Evolutionary conservation across 2,113 vertebrate species (phyloP), one percentile per base, ranked within the genome.

Genomic region (Amazona guildingii): DNA sequence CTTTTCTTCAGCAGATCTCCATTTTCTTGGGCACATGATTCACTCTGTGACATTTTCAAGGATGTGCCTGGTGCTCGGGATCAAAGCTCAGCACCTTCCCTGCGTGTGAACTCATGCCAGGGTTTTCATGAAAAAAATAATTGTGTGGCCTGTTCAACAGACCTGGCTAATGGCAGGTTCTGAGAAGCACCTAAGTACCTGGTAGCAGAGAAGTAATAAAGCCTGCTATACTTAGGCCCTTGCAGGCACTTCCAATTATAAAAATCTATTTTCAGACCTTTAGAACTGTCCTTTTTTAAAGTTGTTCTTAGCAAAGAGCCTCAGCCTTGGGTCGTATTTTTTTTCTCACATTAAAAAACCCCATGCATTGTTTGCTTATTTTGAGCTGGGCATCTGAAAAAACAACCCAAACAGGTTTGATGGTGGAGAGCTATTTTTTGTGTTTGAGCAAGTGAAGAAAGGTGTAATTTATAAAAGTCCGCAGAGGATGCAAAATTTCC

Each of bases 131-230:
- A 86, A 69, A 86, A 92, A 87, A 95, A 86, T 63, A 93, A 83
- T 80, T 83, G 81, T 62, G 80, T 84, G 46, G 67, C 92, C 77
- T 89, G 77, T 82, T 92, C 67, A 77, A 62, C 51, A 84, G 86
- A 94, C 78, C 92, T 97, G 95, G 77, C 59, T 96, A 96, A 97
- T 96, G 94, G 92, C 95, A 96, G 96, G 94, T 94, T 97, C 90
- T 92, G 66, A 96, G 81, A 92, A 92, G 72, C 92, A 94, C 83
- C 91, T 96, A 95, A 97, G 91, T 93, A 94, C 92, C 94, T 97
- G 91, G 79, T 97, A 91, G 88, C 4, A 5, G 79, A 93, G 59
- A 72, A 92, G 90, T 79, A 96, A 94, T 91, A 96, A 93, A 94
- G 79, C 57, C 35, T 91, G 64, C 94, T 95, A 95, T 90, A 89